phyloP scores from a whole-genome alignment of 2,888 invertebrate species.

The Candidula unifasciata region DNA sequence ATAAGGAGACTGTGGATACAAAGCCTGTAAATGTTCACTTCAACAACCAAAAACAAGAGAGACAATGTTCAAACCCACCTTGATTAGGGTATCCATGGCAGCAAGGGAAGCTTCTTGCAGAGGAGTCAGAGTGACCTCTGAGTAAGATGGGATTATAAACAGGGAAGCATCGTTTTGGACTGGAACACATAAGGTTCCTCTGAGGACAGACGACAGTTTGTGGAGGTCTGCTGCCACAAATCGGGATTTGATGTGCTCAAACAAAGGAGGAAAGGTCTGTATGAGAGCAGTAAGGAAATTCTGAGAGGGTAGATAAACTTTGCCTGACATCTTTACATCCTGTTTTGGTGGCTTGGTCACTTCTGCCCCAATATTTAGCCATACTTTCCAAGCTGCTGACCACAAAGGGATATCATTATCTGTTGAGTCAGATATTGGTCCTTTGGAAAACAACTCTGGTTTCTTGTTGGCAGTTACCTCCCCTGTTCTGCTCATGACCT shows the following conservation, averaged over 20 bases:
- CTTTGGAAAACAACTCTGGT: constrained; percentile 43
- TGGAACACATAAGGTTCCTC: constrained; percentile 88
- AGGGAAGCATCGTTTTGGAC: constrained; percentile 89
- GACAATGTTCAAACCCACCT: constrained; percentile 80
- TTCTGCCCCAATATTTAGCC: constrained; percentile 91
- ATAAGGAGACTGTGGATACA: too few species aligned
- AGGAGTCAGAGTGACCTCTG: constrained; percentile 85
- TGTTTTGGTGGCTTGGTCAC: constrained; percentile 82
- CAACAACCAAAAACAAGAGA: too few species aligned
- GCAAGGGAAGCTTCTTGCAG: constrained; percentile 91
- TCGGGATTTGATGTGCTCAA: constrained; percentile 87
- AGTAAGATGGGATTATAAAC: constrained; percentile 87
- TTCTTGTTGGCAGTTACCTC: constrained; percentile 51
- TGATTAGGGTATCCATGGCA: constrained; percentile 91
- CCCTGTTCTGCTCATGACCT: constrained; percentile 67
- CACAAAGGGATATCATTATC: constrained; percentile 74
- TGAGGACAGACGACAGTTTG: constrained; percentile 87
- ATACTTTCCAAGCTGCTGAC: constrained; percentile 79
- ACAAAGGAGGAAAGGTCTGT: constrained; percentile 96
- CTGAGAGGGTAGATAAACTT: constrained; percentile 91
- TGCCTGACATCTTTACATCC: constrained; percentile 45
- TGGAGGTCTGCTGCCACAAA: constrained; percentile 83
- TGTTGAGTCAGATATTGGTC: constrained; percentile 51
- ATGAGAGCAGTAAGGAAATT: constrained; percentile 95
- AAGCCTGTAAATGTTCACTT: too few species aligned